phyloP scores from a whole-genome alignment of 2,888 invertebrate species.

The Hirtodrosophila alboralis region DNA sequence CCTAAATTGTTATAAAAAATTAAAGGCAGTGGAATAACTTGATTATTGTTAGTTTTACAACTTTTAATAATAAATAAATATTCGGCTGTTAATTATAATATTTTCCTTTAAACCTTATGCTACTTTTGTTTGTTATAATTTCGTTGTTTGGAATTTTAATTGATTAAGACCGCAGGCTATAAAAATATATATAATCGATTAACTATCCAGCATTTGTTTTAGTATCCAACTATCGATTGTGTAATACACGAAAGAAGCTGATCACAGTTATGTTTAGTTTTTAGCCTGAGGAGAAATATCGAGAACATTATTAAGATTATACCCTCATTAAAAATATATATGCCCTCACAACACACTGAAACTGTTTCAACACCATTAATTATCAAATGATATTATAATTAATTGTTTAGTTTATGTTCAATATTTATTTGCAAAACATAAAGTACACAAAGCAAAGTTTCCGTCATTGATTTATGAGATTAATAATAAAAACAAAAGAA shows the following conservation, averaged over 20 bases:
- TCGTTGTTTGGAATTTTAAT: not conserved
- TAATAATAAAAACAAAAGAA: conserved; percentile 10
- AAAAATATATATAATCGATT: too few species aligned
- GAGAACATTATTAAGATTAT: conserved; percentile 1
- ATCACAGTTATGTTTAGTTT: not conserved
- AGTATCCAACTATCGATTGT: not conserved
- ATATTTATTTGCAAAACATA: conserved; percentile 22
- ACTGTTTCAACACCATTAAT: conserved; percentile 45
- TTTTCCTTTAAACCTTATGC: too few species aligned
- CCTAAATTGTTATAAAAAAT: too few species aligned
- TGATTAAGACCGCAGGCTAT: not conserved
- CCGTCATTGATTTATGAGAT: conserved; percentile 44
- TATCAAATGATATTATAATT: conserved; percentile 43
- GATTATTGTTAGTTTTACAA: too few species aligned
- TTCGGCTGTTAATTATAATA: too few species aligned
- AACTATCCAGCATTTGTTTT: too few species aligned
- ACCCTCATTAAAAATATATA: conserved; percentile 30
- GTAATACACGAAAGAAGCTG: not conserved
- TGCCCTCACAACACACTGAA: conserved; percentile 13
- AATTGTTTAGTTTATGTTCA: conserved; percentile 34
- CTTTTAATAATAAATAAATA: too few species aligned
- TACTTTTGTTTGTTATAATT: too few species aligned
- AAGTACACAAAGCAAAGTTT: conserved; percentile 26
- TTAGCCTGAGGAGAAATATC: conserved; percentile 1
- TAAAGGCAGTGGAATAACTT: too few species aligned